A percentile compares a stretch with the other conserved stretches of the same genome.
Evolutionary conservation across 2,113 vertebrate genomes (phyloP).

Genomic region (Cyprinodon variegatus): DNA sequence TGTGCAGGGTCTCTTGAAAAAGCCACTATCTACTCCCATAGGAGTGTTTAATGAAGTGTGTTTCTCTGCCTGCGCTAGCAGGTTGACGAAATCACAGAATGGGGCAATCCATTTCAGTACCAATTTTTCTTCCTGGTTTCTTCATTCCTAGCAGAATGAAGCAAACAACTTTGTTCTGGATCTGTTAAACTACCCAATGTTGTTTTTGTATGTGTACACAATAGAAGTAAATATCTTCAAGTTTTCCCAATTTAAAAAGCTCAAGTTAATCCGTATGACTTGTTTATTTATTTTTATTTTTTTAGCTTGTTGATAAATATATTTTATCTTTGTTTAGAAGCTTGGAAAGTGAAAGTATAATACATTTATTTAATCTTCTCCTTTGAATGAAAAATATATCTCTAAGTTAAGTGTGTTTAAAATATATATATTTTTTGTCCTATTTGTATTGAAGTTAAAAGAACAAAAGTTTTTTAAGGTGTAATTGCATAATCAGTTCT

Average conservation of each 20-base stretch:
- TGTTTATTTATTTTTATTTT: too few species aligned
- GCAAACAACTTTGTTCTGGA: too few species aligned
- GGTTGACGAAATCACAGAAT: conserved; percentile 66
- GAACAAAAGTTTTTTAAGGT: too few species aligned
- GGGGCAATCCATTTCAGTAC: conserved; percentile 47
- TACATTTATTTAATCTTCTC: too few species aligned
- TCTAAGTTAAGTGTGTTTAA: too few species aligned
- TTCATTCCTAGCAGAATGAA: conserved; percentile 11
- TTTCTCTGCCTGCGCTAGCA: conserved; percentile 62
- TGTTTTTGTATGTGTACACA: background rate
- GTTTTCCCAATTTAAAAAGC: background rate
- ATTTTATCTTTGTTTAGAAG: too few species aligned
- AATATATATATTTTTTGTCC: too few species aligned
- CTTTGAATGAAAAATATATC: too few species aligned
- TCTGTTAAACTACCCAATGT: background rate
- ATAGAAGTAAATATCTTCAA: background rate
- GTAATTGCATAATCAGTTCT: too few species aligned
- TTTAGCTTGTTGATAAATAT: too few species aligned
- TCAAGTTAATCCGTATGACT: background rate
- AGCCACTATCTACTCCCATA: conserved; percentile 65
- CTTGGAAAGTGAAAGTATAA: too few species aligned
- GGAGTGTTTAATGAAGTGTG: conserved; percentile 77
- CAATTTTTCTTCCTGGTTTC: conserved; percentile 40
- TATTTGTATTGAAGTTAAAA: too few species aligned
- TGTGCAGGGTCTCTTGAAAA: conserved; percentile 69